Evolutionary conservation across 2,113 vertebrate species (phyloP), one percentile per base, ranked within the genome.

Genomic region (Speoplatyrhinus poulsoni): DNA sequence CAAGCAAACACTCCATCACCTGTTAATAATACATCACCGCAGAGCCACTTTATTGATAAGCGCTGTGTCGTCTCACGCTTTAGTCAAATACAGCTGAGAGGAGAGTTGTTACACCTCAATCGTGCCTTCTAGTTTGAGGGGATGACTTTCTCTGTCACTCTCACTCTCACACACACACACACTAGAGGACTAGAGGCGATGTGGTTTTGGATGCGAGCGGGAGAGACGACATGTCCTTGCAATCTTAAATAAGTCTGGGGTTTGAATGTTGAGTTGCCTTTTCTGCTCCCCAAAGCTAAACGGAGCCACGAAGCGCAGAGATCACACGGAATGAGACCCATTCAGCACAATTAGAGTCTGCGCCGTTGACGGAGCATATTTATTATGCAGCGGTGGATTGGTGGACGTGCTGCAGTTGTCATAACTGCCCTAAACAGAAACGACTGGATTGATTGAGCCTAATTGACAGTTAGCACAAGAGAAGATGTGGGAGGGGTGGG

Each of bases 21-120:
- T 85, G 87, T 92, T 92, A 92, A 92, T 92, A 92, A 91, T 82
- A 88, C 83, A 90, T 87, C 49, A 79, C 67, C 60, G 78, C 82
- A 81, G 67, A 77, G 65, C 76, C 70, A 76, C 86, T 85, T 87
- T 83, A 88, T 85, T 87, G 87, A 89, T 90, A 90, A 90, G 88
- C 83, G 13, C 73, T 9, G 65, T 74, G 73, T 87, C 72, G 57
- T 76, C 82, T 75, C 16, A 3, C 65, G n/a, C 75, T 70, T 67
- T 66, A 80, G 77, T 83, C 60, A 81, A 86, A 85, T 63, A 61
- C 76, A 69, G 71, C 69, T 9, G 11, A 58, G 67, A 60, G 71
- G 48, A 77, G 62, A 70, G 62, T 65, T 41, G 54, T 82, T 76
- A 81, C 62, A 83, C 70, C 75, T 72, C 65, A 52, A 82, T 83